Evolutionary conservation across 2,113 vertebrate genomes (phyloP).

Genomic region (Phyllopteryx taeniolatus): DNA sequence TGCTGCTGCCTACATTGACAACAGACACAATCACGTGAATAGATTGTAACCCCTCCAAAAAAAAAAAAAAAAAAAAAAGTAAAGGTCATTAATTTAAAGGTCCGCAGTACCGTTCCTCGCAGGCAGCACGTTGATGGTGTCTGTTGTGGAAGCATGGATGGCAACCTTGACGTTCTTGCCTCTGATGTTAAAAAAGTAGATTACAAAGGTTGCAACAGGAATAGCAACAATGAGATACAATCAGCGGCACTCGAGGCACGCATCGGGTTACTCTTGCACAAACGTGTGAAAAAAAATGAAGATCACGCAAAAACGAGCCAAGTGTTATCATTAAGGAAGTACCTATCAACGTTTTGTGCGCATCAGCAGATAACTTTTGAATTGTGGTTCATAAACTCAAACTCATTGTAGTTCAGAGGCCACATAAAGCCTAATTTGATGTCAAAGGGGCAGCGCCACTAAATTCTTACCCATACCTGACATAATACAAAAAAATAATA

Average conservation of each 20-base stretch:
- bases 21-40: background rate
- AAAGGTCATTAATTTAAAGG: background rate
- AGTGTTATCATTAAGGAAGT: too few relatives aligned
- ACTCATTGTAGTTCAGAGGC: too few relatives aligned
- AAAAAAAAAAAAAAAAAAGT: background rate
- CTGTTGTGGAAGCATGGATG: constrained; percentile 78
- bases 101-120: constrained; percentile 73
- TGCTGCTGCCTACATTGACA: constrained; percentile 36
- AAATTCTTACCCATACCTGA: too few relatives aligned
- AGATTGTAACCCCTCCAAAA: background rate
- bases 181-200: constrained; percentile 59
- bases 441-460: too few relatives aligned
- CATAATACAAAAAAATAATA: too few relatives aligned
- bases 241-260: background rate
- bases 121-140: constrained; percentile 81
- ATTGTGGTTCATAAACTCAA: too few relatives aligned
- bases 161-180: constrained; percentile 87
- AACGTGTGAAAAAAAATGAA: too few relatives aligned
- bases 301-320: too few relatives aligned
- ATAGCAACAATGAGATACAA: background rate
- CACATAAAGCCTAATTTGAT: too few relatives aligned
- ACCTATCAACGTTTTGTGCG: too few relatives aligned
- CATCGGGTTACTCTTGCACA: too few relatives aligned
- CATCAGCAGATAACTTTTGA: too few relatives aligned
- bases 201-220: background rate